These are phyloP conservation scores for Nudaria mundana DNA, from an alignment of 2,888 invertebrate genomes.

Conservation along the genomic window DNA sequence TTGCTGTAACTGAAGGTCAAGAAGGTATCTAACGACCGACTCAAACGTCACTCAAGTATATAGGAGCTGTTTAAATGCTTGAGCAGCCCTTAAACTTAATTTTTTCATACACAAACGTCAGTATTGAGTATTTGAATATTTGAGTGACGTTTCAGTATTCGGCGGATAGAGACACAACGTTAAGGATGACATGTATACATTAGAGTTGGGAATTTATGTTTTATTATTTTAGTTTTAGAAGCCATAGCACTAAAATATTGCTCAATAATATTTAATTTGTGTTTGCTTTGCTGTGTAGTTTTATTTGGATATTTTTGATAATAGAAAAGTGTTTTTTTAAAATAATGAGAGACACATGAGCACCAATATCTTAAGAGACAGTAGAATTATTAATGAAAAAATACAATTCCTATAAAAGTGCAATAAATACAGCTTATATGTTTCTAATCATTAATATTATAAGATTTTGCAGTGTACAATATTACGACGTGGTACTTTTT, in stretches of 20 bases:
- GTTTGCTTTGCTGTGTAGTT: slow-evolving; percentile 46
- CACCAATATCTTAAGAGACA: slow-evolving; percentile 37
- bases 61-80: too few relatives aligned
- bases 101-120: too few relatives aligned
- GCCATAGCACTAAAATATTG: slow-evolving; percentile 51
- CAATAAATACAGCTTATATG: slow-evolving; percentile 44
- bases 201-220: slow-evolving; percentile 34
- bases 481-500: slow-evolving; percentile 29
- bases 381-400: slow-evolving; percentile 24
- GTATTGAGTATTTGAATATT: too few relatives aligned
- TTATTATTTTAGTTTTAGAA: slow-evolving; percentile 42
- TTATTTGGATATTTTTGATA: slow-evolving; percentile 41
- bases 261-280: slow-evolving; percentile 49
- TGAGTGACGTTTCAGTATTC: too few relatives aligned
- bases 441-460: slow-evolving; percentile 32
- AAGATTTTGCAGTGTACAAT: slow-evolving; percentile 32
- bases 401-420: slow-evolving; percentile 42
- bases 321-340: slow-evolving; percentile 32
- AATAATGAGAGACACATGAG: slow-evolving; percentile 39
- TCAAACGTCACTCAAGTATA: too few relatives aligned
- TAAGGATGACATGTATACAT: too few relatives aligned
- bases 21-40: too few relatives aligned
- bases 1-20: slow-evolving; percentile 16
- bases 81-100: too few relatives aligned
- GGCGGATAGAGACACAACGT: too few relatives aligned